Conservation (phyloP, 2,888 invertebrate species). For the Synergus laeviventris region DNA sequence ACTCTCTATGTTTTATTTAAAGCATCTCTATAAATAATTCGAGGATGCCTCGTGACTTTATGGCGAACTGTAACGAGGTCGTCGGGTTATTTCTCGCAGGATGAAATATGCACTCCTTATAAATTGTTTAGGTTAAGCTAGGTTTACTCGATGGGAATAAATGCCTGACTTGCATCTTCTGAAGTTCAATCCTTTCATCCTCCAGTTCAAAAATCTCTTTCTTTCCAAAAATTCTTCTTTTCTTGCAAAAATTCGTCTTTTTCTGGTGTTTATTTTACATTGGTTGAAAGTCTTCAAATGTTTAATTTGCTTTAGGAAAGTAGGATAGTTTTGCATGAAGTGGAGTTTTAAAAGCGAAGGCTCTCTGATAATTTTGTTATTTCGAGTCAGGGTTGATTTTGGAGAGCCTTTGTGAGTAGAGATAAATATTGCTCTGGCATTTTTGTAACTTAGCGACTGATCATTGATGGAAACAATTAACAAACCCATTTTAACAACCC, state of each 20-base stretch:
- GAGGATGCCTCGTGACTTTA: constrained; percentile 11
- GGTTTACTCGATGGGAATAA: background rate
- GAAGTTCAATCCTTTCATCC: too few relatives aligned
- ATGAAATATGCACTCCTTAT: background rate
- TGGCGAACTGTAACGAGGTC: constrained; percentile 4
- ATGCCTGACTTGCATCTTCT: background rate
- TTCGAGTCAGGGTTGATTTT: background rate
- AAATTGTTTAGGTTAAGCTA: background rate
- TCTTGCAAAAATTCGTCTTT: background rate
- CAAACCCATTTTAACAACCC: constrained; percentile 62
- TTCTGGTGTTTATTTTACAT: background rate
- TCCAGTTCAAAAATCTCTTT: background rate
- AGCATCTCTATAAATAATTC: constrained; percentile 38
- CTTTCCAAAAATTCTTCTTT: background rate
- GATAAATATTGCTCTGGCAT: background rate
- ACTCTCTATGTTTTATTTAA: constrained; percentile 26
- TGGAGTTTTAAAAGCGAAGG: background rate
- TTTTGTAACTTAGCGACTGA: constrained; percentile 31
- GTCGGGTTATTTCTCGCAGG: constrained; percentile 11
- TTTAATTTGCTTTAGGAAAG: background rate
- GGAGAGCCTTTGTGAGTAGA: constrained; percentile 2
- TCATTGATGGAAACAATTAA: constrained; percentile 42
- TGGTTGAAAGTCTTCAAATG: background rate
- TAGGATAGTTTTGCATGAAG: background rate
- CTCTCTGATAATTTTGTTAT: background rate